These are phyloP conservation scores for Syngnathus typhle DNA, from an alignment of 2,113 vertebrate species.

Conservation along the genomic window DNA sequence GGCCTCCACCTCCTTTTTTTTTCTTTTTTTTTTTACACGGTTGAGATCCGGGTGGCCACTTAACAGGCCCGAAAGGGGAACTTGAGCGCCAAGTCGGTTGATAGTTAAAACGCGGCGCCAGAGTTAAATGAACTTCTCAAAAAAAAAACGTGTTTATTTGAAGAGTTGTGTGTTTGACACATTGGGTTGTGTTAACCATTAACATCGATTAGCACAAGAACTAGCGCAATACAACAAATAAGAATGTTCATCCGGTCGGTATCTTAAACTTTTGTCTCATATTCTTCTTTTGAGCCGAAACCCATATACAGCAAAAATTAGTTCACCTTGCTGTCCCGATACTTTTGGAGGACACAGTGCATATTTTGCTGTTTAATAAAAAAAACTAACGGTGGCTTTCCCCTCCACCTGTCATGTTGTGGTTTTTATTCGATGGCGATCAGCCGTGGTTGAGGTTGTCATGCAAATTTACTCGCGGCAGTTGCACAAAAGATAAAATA, in stretches of 20 bases:
- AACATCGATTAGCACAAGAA: slow-evolving; percentile 31
- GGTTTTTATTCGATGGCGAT: neutral
- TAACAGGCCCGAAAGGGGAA: slow-evolving; percentile 69
- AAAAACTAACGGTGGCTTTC: neutral
- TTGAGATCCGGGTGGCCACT: slow-evolving; percentile 30
- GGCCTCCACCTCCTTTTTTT: neutral
- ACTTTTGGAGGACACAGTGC: too few relatives aligned
- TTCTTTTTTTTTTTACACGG: neutral
- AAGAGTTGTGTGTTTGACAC: slow-evolving; percentile 9
- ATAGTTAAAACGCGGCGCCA: slow-evolving; percentile 72
- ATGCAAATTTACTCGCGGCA: neutral
- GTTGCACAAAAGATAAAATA: neutral
- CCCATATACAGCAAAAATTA: too few relatives aligned
- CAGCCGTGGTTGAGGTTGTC: neutral
- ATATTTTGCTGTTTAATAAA: neutral
- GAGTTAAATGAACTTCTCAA: slow-evolving; percentile 63
- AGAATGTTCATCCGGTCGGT: too few relatives aligned
- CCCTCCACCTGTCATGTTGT: neutral
- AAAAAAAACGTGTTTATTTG: slow-evolving; percentile 56
- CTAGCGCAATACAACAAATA: neutral
- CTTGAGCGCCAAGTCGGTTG: slow-evolving; percentile 68
- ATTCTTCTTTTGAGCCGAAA: too few relatives aligned
- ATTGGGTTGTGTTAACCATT: slow-evolving; percentile 50
- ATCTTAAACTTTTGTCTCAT: too few relatives aligned
- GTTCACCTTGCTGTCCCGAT: too few relatives aligned